Evolutionary conservation across 2,888 invertebrate species (phyloP), one percentile per base, ranked within the genome.

Genomic region (Nymphalis polychloros): DNA sequence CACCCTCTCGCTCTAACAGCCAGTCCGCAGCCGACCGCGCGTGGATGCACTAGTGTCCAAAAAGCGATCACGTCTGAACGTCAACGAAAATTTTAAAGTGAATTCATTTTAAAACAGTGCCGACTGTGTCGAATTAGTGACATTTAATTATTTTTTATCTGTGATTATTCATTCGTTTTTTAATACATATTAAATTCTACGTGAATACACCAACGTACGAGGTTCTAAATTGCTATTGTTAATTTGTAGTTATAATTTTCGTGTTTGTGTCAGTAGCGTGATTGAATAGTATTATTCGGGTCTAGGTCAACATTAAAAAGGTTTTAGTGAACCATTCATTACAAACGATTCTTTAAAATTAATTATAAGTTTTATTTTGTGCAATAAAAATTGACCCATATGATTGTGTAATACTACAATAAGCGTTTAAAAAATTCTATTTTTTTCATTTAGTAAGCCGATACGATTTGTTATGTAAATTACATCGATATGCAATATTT

Each of bases 11-110:
- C 27, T 53, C 31, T 52, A 52, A 20, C 23, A 55, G 71, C 59
- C 74, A 74, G 74, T 74, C 74, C 60, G 63, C 71, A 59, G 64
- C 62, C 68, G 70, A 67, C 71, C 73, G 71, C 68, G 73, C 64
- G 68, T 55, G 71, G 48, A 68, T 59, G 63, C 52, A 63, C 64
- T 69, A 19, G 52, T 48, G 49, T 49, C 47, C 20, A 49, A 10
- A 53, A 50, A 10, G 10, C 62, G 6, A 55, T 8, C 17, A 31
- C 8, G 31, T 13, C 35, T 17, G 2, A 48, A 35, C 59, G 27
- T 19, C 46, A 64, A 23, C 23, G 23, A 23, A 23, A 23, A 53
- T 47, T 52, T 55, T 64, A 61, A 13, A 67, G 67, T 67, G 62
- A 59, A 57, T 67, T 35, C 60, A 64, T 64, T 60, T 64, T 65